Evolutionary conservation across 2,113 vertebrate genomes (phyloP), one percentile per base, ranked within the genome.

Genomic region (Nycticebus coucang): DNA sequence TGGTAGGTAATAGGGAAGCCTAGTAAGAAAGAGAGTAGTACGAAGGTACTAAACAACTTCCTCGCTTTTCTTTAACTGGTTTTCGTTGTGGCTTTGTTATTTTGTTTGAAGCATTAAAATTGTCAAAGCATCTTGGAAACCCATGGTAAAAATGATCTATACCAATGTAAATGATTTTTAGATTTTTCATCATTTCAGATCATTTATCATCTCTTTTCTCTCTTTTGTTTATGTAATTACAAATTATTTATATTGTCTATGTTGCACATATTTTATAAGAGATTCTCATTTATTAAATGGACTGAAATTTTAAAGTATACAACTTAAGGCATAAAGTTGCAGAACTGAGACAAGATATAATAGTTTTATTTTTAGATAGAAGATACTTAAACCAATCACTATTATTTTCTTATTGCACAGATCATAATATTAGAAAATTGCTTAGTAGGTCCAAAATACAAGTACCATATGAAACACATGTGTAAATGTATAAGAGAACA

Each of bases 81-180:
- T 24, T 35, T 91, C n/a, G 28, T 26, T 30, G 22, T 62, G 33
- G 15, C 72, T 93, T 93, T 53, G 37, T 74, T 64, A 41, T 91
- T 93, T 87, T 50, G 15, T 93, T 91, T 66, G 57, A 72, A 79
- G 12, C 62, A 60, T 79, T 91, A 37, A 66, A 78, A 95, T 91
- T 75, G 21, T 84, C 24, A 91, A 60, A 50, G 35, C 35, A 88
- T 94, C 64, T 91, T 91, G 35, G 45, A 83, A 80, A 79, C 17
- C 12, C 2, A 17, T 24, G 57, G 12, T 74, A 55, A 69, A 24
- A 62, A 45, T 87, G n/a, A 77, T 82, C 18, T 50, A 2, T 57
- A 30, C 33, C n/a, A 62, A 7, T 71, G 10, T 82, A 91, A 94
- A 24, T 60, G 26, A 87, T 77, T 87, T 82, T 69, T 64, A 77